phyloP scores from a whole-genome alignment of 2,888 invertebrate genomes.

The Pristionchus maxplancki region DNA sequence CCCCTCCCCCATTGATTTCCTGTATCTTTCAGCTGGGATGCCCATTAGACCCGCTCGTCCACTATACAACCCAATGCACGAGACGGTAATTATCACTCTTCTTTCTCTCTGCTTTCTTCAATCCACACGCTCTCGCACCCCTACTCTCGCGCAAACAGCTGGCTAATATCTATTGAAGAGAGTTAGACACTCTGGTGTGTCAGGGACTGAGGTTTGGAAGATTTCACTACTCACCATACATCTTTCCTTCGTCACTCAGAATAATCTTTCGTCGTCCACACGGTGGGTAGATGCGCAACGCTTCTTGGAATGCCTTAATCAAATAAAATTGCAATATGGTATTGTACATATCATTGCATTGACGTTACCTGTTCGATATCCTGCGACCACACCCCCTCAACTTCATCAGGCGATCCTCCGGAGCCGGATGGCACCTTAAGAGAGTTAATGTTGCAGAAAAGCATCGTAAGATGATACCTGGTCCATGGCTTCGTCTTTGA shows the following conservation, averaged over 20 bases:
- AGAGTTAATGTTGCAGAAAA: neutral
- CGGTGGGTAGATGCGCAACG: conserved; percentile 98
- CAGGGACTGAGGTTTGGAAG: neutral
- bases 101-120: neutral
- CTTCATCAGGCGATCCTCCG: conserved; percentile 41
- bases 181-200: neutral
- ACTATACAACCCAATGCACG: neutral
- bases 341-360: conserved; percentile 81
- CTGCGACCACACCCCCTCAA: conserved; percentile 99
- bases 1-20: neutral
- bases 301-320: conserved; percentile 89
- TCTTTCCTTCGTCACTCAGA: conserved; percentile 99
- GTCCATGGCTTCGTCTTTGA: conserved; percentile 42
- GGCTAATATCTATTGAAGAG: neutral
- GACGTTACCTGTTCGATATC: conserved; percentile 96
- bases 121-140: conserved; percentile 8
- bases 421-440: conserved; percentile 34
- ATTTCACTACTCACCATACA: conserved; percentile 93
- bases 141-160: conserved; percentile 4
- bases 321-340: neutral
- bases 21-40: neutral
- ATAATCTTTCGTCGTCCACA: conserved; percentile 99
- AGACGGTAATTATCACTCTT: neutral
- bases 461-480: neutral
- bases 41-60: neutral